Evolutionary conservation across 2,888 invertebrate genomes (phyloP).

Genomic region (Nemapogon koenigi): DNA sequence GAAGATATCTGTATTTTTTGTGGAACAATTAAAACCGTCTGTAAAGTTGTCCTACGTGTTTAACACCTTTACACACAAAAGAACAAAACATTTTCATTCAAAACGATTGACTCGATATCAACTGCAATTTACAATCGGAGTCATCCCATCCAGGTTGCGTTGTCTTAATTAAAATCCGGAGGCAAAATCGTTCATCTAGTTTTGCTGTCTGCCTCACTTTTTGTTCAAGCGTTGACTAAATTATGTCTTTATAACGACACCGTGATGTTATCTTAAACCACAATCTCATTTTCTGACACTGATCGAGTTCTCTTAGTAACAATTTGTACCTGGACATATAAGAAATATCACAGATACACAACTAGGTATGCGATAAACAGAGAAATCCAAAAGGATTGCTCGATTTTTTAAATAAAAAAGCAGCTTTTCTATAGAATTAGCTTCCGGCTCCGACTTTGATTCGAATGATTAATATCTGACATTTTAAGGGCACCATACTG

Average conservation of each 20-base stretch:
- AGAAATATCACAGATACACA: no score
- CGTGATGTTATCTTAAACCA: constrained; percentile 42
- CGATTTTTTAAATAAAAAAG: constrained; percentile 18
- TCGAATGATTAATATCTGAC: constrained; percentile 25
- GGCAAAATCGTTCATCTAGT: constrained; percentile 53
- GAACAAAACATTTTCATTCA: no score
- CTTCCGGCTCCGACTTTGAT: constrained; percentile 29
- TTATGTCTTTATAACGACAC: constrained; percentile 59
- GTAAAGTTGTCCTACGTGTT: no score
- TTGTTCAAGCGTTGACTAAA: constrained; percentile 49
- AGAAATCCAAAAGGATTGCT: constrained; percentile 28
- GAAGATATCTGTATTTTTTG: no score
- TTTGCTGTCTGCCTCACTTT: constrained; percentile 35
- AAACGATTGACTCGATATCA: no score
- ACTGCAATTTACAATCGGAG: constrained; percentile 7
- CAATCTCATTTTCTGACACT: constrained; percentile 35
- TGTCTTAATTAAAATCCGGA: constrained; percentile 49
- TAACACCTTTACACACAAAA: no score
- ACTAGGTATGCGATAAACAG: constrained; percentile 27
- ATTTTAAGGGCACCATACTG: background rate
- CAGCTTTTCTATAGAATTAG: constrained; percentile 23
- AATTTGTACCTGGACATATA: constrained; percentile 56
- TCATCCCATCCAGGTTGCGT: background rate
- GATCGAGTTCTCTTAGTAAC: constrained; percentile 43
- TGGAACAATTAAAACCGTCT: no score